Conservation (phyloP, 2,113 vertebrate genomes). For the Lipophrys pholis region DNA sequence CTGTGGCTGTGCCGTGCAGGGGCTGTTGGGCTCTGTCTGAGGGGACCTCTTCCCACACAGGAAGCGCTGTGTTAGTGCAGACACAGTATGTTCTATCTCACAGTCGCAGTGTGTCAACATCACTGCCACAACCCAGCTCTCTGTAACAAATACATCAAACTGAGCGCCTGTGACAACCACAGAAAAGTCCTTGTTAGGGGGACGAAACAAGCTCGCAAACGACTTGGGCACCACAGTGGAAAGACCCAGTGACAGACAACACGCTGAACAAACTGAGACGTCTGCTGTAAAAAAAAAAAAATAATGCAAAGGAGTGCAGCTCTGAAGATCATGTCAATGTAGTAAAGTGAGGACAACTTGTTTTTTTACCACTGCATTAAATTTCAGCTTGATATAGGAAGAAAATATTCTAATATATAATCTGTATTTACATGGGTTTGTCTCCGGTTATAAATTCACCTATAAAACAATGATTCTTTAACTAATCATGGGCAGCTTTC, state of each 20-base stretch:
- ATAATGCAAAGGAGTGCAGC: not conserved
- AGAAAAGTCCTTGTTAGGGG: slow-evolving; percentile 39
- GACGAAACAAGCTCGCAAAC: slow-evolving; percentile 20
- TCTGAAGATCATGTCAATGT: not conserved
- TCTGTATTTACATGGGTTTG: not conserved
- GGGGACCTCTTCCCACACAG: slow-evolving; percentile 72
- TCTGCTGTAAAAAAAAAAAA: slow-evolving; percentile 7
- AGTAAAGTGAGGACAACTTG: not conserved
- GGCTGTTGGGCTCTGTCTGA: slow-evolving; percentile 67
- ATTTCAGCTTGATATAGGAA: not conserved
- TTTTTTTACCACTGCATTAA: not conserved
- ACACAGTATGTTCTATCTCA: slow-evolving; percentile 73
- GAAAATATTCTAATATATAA: not conserved
- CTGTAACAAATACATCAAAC: slow-evolving; percentile 60
- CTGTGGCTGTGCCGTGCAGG: slow-evolving; percentile 61
- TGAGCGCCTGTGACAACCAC: slow-evolving; percentile 62
- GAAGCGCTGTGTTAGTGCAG: slow-evolving; percentile 71
- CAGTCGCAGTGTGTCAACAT: slow-evolving; percentile 66
- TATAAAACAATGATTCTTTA: too few relatives aligned
- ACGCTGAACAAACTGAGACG: slow-evolving; percentile 15
- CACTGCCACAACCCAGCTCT: slow-evolving; percentile 52
- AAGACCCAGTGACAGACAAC: slow-evolving; percentile 23
- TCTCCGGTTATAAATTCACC: too few relatives aligned
- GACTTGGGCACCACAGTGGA: slow-evolving; percentile 13
- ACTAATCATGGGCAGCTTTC: too few relatives aligned